phyloP scores from a whole-genome alignment of 2,797 vertebrate genomes.

The Darevskia mixta region DNA sequence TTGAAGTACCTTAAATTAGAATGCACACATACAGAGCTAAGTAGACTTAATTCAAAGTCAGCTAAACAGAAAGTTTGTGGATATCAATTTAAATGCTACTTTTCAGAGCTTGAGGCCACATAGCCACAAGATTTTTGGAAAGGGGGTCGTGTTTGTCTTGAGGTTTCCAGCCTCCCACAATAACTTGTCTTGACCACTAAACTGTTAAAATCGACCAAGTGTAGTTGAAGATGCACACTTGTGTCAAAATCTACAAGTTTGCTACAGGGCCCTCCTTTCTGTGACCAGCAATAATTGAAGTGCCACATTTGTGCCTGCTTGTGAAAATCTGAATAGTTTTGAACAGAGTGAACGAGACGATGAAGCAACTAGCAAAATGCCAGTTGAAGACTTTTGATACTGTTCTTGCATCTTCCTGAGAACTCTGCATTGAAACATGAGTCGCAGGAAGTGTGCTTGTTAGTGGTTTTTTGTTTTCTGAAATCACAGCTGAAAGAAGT shows the following conservation, averaged over 20 bases:
- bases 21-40: background rate
- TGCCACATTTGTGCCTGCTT: background rate
- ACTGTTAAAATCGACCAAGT: conserved; percentile 38
- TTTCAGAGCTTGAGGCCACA: conserved; percentile 22
- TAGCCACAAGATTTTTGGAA: conserved; percentile 59
- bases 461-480: background rate
- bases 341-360: background rate
- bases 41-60: conserved; percentile 25
- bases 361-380: too few relatives aligned
- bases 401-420: background rate
- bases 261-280: background rate
- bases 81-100: conserved; percentile 58
- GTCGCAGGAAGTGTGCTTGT: background rate
- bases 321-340: background rate
- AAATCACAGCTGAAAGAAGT: background rate
- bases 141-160: conserved; percentile 59
- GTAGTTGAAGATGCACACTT: conserved; percentile 29
- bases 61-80: background rate
- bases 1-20: conserved; percentile 52
- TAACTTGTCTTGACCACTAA: conserved; percentile 42
- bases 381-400: background rate
- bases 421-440: background rate
- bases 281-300: background rate
- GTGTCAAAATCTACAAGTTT: conserved; percentile 15
- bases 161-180: conserved; percentile 61